phyloP scores from a whole-genome alignment of 2,888 invertebrate species.

The Thalpophila matura region DNA sequence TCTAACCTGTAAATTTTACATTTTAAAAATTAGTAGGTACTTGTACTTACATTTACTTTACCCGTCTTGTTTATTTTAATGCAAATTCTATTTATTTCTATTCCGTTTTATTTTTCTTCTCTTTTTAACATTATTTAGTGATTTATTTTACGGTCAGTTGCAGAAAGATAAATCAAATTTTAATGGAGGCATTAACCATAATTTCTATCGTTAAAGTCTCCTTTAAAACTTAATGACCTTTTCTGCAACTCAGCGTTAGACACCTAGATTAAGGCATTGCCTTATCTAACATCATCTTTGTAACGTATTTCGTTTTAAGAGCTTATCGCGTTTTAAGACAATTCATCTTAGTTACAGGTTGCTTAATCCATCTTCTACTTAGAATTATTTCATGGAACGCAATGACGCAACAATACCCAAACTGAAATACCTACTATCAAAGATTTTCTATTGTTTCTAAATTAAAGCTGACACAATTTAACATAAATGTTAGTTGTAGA shows the following conservation, averaged over 20 bases:
- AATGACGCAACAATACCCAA: not conserved
- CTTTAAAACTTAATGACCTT: too few relatives aligned
- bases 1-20: conserved; percentile 15
- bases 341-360: not conserved
- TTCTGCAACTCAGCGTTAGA: too few relatives aligned
- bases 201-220: too few relatives aligned
- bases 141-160: too few relatives aligned
- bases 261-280: not conserved
- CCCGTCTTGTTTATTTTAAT: not conserved
- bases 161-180: too few relatives aligned
- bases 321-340: too few relatives aligned
- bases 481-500: too few relatives aligned
- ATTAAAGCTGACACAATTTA: not conserved
- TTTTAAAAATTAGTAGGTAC: not conserved
- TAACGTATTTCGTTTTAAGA: not conserved
- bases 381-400: not conserved
- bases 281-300: not conserved
- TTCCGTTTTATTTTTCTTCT: not conserved
- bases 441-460: not conserved
- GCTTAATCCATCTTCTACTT: not conserved
- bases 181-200: too few relatives aligned
- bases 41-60: not conserved
- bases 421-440: conserved; percentile 8
- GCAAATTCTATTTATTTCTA: not conserved
- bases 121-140: not conserved